These are phyloP conservation scores for Chrysolophus pictus DNA, from an alignment of 2,797 vertebrate genomes.

Conservation along the genomic window DNA sequence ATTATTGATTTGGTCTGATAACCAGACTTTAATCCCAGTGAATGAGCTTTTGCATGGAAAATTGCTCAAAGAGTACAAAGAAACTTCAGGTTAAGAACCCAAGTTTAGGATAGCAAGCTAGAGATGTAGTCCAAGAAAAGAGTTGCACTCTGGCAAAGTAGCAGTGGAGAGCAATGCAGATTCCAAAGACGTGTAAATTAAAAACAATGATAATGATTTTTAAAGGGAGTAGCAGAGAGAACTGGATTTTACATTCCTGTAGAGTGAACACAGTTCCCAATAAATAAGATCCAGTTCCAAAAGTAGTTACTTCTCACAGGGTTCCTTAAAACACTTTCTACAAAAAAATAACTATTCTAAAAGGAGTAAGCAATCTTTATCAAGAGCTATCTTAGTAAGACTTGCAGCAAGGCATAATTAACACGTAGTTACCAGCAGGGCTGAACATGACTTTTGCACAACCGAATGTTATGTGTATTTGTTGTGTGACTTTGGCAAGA, in stretches of 20 bases:
- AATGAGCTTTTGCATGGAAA: conserved; percentile 36
- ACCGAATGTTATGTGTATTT: neutral
- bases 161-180: neutral
- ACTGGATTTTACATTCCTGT: neutral
- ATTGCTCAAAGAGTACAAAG: neutral
- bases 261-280: neutral
- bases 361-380: neutral
- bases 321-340: neutral
- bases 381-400: neutral
- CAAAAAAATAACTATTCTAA: neutral
- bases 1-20: conserved; percentile 30
- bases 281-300: neutral
- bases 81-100: neutral
- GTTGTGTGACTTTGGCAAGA: neutral
- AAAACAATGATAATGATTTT: neutral
- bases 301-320: neutral
- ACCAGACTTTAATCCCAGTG: neutral
- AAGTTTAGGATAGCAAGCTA: neutral
- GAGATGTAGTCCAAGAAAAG: neutral
- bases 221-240: neutral
- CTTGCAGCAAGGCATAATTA: neutral
- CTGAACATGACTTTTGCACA: neutral
- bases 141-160: neutral
- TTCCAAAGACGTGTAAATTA: neutral
- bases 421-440: neutral